phyloP scores from a whole-genome alignment of 2,113 vertebrate species.

The Leucosticte australis region DNA sequence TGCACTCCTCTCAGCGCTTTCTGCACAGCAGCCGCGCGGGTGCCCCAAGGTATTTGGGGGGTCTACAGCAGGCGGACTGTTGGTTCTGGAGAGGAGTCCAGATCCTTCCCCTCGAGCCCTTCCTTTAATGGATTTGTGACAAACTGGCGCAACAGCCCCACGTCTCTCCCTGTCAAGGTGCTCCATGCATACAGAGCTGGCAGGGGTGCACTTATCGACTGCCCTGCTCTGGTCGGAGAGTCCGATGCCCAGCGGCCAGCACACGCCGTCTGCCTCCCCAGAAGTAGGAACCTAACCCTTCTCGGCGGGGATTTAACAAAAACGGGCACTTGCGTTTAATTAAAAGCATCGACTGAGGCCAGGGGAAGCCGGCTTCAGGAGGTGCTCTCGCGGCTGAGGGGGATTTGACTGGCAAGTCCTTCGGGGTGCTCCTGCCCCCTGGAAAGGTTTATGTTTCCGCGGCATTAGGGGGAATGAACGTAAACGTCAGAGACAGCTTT shows the following conservation, averaged over 20 bases:
- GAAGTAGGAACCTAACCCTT: constrained; percentile 48
- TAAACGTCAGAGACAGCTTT: constrained; percentile 32
- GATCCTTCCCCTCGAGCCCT: not conserved
- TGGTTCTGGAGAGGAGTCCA: too few species aligned
- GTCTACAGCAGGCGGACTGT: not conserved
- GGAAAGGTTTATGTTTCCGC: not conserved
- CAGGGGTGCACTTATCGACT: constrained; percentile 22
- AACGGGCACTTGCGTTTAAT: constrained; percentile 54
- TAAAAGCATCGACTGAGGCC: constrained; percentile 64
- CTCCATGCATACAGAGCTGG: constrained; percentile 39
- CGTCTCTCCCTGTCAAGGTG: constrained; percentile 51
- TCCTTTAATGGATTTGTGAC: constrained; percentile 54
- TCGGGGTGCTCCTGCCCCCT: not conserved
- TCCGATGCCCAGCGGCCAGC: constrained; percentile 56
- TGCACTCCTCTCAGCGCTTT: not conserved
- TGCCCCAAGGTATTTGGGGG: not conserved
- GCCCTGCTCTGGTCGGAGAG: constrained; percentile 36
- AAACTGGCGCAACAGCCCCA: constrained; percentile 20
- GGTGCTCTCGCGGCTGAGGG: constrained; percentile 29
- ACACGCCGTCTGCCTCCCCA: constrained; percentile 59
- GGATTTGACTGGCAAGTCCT: constrained; percentile 27
- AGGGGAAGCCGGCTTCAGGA: constrained; percentile 55
- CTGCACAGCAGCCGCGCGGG: not conserved
- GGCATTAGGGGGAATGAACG: constrained; percentile 28
- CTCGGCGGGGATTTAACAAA: constrained; percentile 44